Evolutionary conservation across 1,140 invertebrate genomes (phyloP).

Genomic region (Drosophila funebris): DNA sequence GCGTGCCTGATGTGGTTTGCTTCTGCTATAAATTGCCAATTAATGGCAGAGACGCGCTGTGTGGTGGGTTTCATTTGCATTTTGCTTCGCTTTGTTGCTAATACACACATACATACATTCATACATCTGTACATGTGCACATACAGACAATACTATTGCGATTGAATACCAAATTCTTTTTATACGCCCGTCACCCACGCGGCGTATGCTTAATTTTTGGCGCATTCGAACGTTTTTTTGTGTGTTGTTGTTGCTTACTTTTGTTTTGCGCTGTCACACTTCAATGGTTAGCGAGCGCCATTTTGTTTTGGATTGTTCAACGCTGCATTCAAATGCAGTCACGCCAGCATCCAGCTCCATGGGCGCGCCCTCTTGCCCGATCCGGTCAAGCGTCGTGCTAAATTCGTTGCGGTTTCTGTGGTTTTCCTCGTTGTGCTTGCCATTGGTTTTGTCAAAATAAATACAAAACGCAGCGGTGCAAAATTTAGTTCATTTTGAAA

Average conservation of each 20-base stretch:
- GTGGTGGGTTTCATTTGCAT: conserved; percentile 68
- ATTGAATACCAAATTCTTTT: conserved; percentile 40
- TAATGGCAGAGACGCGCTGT: conserved; percentile 59
- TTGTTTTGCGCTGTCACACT: conserved; percentile 55
- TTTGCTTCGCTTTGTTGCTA: conserved; percentile 44
- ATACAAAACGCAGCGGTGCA: conserved; percentile 50
- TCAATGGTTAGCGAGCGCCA: conserved; percentile 50
- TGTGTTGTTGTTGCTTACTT: background rate
- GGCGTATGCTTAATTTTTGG: conserved; percentile 50
- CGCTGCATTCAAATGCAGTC: conserved; percentile 63
- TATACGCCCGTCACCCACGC: conserved; percentile 25
- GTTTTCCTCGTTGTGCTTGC: conserved; percentile 63
- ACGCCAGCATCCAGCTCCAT: conserved; percentile 12
- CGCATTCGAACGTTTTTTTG: conserved; percentile 39
- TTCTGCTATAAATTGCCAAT: conserved; percentile 76
- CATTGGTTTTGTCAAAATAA: conserved; percentile 54
- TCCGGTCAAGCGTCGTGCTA: conserved; percentile 75
- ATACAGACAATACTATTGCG: conserved; percentile 15
- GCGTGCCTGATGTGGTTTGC: conserved; percentile 26
- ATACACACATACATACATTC: conserved; percentile 9
- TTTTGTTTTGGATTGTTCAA: conserved; percentile 45
- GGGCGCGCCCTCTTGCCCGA: conserved; percentile 6
- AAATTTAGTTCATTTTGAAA: conserved; percentile 68
- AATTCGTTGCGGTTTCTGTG: conserved; percentile 74
- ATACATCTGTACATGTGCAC: background rate